A percentile compares a stretch with the other conserved stretches of the same genome.
These are phyloP conservation scores for Pogonomyrmex barbatus DNA, from an alignment of 1,140 invertebrate genomes.

Conservation along the genomic window DNA sequence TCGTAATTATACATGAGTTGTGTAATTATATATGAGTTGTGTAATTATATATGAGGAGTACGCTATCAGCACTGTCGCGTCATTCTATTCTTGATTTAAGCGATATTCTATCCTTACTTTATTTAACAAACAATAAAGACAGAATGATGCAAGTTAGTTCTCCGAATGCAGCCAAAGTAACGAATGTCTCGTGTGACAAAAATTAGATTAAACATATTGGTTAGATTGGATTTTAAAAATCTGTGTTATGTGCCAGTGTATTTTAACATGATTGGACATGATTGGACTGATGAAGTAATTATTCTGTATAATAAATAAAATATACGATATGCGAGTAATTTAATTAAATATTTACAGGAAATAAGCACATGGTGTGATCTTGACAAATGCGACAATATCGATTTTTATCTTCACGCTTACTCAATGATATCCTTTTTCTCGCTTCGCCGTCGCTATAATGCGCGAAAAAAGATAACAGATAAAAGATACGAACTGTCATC, in stretches of 20 bases:
- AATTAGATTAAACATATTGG: conserved; percentile 11
- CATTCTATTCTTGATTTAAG: too few species aligned
- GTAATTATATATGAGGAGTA: too few species aligned
- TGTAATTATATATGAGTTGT: too few species aligned
- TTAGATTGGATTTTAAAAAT: not conserved
- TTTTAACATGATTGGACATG: conserved; percentile 22
- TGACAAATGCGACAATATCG: conserved; percentile 75
- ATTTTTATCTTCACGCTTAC: conserved; percentile 43
- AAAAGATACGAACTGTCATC: conserved; percentile 59
- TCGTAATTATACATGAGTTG: too few species aligned
- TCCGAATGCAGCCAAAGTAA: not conserved
- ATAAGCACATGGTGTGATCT: conserved; percentile 77
- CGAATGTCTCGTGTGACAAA: not conserved
- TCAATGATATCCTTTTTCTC: conserved; percentile 15
- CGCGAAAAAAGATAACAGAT: conserved; percentile 63
- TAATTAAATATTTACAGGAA: conserved; percentile 73
- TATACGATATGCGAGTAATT: not conserved
- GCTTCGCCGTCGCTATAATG: conserved; percentile 38
- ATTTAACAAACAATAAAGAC: too few species aligned
- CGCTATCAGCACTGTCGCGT: too few species aligned
- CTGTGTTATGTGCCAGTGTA: not conserved
- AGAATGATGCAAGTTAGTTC: too few species aligned
- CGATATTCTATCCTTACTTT: too few species aligned
- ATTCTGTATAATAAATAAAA: conserved; percentile 9
- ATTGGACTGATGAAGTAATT: not conserved